phyloP scores from a whole-genome alignment of 2,113 vertebrate genomes.

The Crotalus viridis region DNA sequence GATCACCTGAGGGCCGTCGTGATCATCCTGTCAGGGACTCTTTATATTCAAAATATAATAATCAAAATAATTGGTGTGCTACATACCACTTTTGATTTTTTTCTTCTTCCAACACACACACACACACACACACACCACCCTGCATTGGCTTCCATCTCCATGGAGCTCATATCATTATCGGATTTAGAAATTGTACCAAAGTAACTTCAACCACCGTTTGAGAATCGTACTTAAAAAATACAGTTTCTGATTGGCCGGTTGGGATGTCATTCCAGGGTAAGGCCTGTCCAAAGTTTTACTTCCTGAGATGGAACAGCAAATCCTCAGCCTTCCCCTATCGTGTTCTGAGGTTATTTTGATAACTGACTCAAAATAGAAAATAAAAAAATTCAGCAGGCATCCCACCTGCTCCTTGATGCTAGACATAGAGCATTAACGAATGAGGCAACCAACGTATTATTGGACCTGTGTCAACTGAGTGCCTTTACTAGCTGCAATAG shows the following conservation, averaged over 20 bases:
- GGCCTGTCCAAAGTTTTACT: background rate
- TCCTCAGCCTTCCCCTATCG: background rate
- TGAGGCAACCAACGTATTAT: background rate
- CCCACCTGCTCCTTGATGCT: background rate
- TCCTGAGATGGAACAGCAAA: background rate
- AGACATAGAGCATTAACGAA: background rate
- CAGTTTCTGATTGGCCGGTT: background rate
- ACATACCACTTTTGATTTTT: background rate
- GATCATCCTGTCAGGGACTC: background rate
- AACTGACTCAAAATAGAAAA: background rate
- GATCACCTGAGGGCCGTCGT: background rate
- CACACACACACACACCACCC: background rate
- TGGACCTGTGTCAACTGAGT: background rate
- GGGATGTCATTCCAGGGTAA: background rate
- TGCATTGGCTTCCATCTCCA: background rate
- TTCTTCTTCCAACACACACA: no score
- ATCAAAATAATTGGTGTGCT: background rate
- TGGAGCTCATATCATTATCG: background rate
- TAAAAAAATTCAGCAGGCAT: background rate
- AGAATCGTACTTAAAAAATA: background rate
- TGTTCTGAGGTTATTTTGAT: background rate
- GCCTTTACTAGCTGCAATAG: background rate
- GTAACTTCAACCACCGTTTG: background rate
- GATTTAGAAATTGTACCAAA: background rate
- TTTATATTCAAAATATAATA: conserved; percentile 1